phyloP scores from a whole-genome alignment of 2,113 vertebrate genomes.

The Alces alces region DNA sequence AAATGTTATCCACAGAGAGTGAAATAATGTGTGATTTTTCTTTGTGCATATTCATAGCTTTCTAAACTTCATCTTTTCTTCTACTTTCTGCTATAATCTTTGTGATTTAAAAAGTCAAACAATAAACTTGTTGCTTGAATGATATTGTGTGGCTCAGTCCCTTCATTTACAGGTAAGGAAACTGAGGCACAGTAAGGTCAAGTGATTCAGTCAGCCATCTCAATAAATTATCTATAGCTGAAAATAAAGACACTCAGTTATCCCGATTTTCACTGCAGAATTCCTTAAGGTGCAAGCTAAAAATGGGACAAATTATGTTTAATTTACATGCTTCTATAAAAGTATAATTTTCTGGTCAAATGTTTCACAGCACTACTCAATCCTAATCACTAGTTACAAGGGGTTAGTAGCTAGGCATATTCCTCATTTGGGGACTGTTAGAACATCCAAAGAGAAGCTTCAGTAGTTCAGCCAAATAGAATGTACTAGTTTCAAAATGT shows the following conservation, averaged over 20 bases:
- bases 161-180: conserved; percentile 10
- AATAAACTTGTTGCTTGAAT: neutral
- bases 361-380: neutral
- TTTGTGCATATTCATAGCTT: neutral
- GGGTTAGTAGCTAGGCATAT: neutral
- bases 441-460: neutral
- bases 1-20: neutral
- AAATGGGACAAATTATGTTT: neutral
- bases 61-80: neutral
- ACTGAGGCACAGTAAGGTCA: neutral
- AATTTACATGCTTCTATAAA: neutral
- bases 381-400: neutral
- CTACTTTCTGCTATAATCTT: neutral
- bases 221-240: neutral
- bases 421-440: neutral
- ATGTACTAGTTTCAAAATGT: neutral
- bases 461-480: neutral
- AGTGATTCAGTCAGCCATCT: neutral
- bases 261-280: neutral
- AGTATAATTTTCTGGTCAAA: neutral
- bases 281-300: neutral
- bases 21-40: neutral
- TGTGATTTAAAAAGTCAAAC: neutral
- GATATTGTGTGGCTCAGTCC: neutral
- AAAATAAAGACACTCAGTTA: neutral